A percentile compares a stretch with the other conserved stretches of the same genome.
Evolutionary conservation across 2,888 invertebrate species (phyloP).

Genomic region (Acleris holmiana): DNA sequence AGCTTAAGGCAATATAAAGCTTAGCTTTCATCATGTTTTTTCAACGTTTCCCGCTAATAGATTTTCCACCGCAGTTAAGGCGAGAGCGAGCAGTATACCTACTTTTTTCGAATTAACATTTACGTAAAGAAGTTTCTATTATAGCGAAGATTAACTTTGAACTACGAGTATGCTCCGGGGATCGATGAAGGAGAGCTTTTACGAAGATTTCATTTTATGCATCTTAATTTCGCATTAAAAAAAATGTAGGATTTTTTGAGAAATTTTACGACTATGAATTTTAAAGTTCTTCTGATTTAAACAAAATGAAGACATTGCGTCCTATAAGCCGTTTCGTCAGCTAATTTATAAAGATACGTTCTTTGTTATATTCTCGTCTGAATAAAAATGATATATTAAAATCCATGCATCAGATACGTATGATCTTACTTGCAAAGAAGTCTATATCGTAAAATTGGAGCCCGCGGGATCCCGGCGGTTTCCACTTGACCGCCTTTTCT

Average conservation of each 20-base stretch:
- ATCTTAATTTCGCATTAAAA: slow-evolving; percentile 21
- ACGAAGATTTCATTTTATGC: slow-evolving; percentile 35
- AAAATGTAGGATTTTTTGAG: background rate
- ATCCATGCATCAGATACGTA: background rate
- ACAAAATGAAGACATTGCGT: too few relatives aligned
- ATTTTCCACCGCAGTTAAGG: slow-evolving; percentile 58
- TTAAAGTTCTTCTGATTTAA: background rate
- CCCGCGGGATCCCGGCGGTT: slow-evolving; percentile 14
- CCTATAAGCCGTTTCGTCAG: too few relatives aligned
- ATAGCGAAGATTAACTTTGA: slow-evolving; percentile 59
- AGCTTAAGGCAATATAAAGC: slow-evolving; percentile 37
- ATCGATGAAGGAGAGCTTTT: slow-evolving; percentile 47
- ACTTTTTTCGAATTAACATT: slow-evolving; percentile 64
- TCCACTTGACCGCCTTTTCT: slow-evolving; percentile 32
- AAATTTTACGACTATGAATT: slow-evolving; percentile 8
- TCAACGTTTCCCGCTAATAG: slow-evolving; percentile 59
- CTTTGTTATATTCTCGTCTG: background rate
- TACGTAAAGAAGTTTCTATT: slow-evolving; percentile 66
- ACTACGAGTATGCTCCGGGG: slow-evolving; percentile 54
- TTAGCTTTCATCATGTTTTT: slow-evolving; percentile 47
- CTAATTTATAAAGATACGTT: background rate
- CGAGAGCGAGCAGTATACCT: slow-evolving; percentile 51
- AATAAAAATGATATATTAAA: slow-evolving; percentile 12
- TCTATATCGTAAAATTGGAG: slow-evolving; percentile 32
- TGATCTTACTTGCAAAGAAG: slow-evolving; percentile 12